phyloP scores from a whole-genome alignment of 2,888 invertebrate species.

The Cephus pygmeus region DNA sequence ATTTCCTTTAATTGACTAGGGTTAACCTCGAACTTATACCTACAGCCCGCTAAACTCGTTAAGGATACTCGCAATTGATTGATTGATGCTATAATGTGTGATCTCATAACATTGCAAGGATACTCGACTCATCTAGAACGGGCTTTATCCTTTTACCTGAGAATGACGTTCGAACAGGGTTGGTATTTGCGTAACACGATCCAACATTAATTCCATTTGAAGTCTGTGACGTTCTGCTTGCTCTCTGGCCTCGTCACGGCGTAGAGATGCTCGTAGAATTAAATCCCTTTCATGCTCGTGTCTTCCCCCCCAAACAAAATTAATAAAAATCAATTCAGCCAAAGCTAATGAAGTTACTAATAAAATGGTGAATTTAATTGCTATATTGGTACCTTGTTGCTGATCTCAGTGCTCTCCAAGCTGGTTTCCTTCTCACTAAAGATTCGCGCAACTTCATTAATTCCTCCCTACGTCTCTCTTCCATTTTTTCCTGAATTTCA shows the following conservation, averaged over 20 bases:
- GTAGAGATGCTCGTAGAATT: conserved; percentile 74
- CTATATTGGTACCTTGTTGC: conserved; percentile 50
- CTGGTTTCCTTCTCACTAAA: conserved; percentile 73
- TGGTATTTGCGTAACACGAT: conserved; percentile 77
- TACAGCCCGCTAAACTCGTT: background rate
- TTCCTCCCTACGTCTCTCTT: conserved; percentile 71
- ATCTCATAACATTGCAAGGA: background rate
- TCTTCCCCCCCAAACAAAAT: conserved; percentile 30
- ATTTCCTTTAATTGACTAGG: conserved; percentile 16
- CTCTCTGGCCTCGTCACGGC: conserved; percentile 76
- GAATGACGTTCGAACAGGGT: conserved; percentile 78
- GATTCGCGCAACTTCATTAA: conserved; percentile 73
- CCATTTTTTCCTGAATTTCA: conserved; percentile 71
- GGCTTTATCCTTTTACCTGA: conserved; percentile 65
- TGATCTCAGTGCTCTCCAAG: conserved; percentile 75
- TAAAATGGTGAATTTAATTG: background rate
- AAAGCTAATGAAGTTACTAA: background rate
- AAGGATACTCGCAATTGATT: background rate
- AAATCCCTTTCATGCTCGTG: conserved; percentile 74
- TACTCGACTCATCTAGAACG: background rate
- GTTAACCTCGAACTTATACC: background rate
- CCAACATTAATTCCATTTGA: conserved; percentile 80
- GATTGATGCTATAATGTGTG: background rate
- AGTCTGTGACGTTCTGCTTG: conserved; percentile 75
- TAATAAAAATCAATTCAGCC: background rate